These are phyloP conservation scores for Coenobita brevimanus DNA, from an alignment of 1,140 invertebrate genomes.

Conservation along the genomic window DNA sequence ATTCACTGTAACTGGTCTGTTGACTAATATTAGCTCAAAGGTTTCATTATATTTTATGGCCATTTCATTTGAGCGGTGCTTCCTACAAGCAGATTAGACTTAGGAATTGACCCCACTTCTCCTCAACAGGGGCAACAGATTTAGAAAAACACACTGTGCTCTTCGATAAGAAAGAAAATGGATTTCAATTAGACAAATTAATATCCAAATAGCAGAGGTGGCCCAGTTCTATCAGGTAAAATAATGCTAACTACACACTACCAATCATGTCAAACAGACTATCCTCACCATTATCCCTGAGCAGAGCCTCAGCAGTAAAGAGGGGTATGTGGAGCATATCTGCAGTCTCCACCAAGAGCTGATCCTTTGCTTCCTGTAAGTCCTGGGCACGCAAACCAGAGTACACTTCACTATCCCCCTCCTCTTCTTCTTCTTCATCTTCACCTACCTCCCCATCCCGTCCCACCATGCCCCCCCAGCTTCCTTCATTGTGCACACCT, in stretches of 20 bases:
- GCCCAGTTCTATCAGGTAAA: too few relatives aligned
- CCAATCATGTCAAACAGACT: background rate
- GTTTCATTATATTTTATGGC: too few relatives aligned
- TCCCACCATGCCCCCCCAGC: too few relatives aligned
- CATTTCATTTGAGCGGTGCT: too few relatives aligned
- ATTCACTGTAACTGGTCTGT: too few relatives aligned
- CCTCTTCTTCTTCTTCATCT: conserved; percentile 71
- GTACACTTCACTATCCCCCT: conserved; percentile 76
- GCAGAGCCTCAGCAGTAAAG: conserved; percentile 83
- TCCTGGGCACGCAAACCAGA: conserved; percentile 81
- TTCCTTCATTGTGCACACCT: background rate
- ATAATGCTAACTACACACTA: background rate
- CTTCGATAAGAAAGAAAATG: too few relatives aligned
- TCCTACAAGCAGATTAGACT: too few relatives aligned
- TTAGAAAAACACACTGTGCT: too few relatives aligned
- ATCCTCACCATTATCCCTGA: conserved; percentile 80
- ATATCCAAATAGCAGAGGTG: too few relatives aligned
- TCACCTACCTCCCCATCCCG: background rate
- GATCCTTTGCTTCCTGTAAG: conserved; percentile 84
- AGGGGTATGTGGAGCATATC: conserved; percentile 84
- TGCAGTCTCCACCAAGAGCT: conserved; percentile 82
- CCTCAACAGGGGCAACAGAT: too few relatives aligned
- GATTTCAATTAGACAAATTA: background rate
- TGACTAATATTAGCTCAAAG: too few relatives aligned
- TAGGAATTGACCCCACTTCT: too few relatives aligned